These are phyloP conservation scores for Argynnis bischoffii DNA, from an alignment of 2,888 invertebrate genomes.

Conservation along the genomic window DNA sequence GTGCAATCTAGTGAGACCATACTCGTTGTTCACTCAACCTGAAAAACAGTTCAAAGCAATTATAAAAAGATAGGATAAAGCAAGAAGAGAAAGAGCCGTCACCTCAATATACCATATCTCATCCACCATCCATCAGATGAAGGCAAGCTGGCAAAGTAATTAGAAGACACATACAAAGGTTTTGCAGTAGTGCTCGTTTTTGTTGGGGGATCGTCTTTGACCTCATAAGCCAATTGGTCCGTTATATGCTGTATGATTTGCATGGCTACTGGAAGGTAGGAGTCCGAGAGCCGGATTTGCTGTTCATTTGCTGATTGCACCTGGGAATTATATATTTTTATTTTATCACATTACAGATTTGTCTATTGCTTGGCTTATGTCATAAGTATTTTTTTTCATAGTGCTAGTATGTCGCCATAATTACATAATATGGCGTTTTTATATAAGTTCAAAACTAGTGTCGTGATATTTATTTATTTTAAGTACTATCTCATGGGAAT, in stretches of 20 bases:
- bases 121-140: slow-evolving; percentile 54
- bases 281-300: slow-evolving; percentile 80
- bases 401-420: no score
- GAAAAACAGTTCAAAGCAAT: background rate
- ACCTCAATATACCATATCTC: slow-evolving; percentile 57
- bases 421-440: no score
- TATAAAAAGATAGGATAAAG: slow-evolving; percentile 24
- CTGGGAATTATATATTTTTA: slow-evolving; percentile 50
- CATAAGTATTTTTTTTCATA: no score
- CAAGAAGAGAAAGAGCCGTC: slow-evolving; percentile 42
- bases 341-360: no score
- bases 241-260: slow-evolving; percentile 84
- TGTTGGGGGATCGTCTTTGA: slow-evolving; percentile 55
- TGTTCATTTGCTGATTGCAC: slow-evolving; percentile 63
- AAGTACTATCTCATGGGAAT: no score
- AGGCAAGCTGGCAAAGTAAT: slow-evolving; percentile 41
- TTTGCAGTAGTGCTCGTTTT: slow-evolving; percentile 43
- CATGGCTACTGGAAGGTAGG: slow-evolving; percentile 86
- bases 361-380: no score
- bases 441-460: no score
- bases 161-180: slow-evolving; percentile 51
- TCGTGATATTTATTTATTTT: no score
- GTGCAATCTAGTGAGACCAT: background rate
- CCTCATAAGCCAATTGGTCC: slow-evolving; percentile 83
- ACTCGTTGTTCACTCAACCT: background rate